Conservation (phyloP, 2,113 vertebrate genomes). For the Dicentrarchus labrax region DNA sequence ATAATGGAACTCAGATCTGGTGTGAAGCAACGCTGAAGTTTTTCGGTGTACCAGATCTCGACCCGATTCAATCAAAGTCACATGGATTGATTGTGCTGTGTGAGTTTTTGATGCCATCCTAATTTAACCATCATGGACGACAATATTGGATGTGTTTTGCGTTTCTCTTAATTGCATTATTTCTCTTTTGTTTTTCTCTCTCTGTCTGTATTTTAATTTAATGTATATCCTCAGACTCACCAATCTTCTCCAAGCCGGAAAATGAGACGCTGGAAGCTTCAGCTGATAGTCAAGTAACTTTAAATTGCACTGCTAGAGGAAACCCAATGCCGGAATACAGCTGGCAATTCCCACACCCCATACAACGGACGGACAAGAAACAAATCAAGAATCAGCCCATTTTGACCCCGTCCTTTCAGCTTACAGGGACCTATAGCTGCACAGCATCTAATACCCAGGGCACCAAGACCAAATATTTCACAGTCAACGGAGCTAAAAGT, state of each 20-base stretch:
- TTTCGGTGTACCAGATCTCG: rapidly evolving
- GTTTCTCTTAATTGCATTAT: neutral
- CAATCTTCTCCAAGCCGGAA: slow-evolving; percentile 27
- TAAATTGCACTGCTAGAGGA: slow-evolving; percentile 76
- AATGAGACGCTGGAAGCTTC: slow-evolving; percentile 48
- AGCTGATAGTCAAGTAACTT: neutral
- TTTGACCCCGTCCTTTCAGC: neutral
- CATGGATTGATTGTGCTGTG: slow-evolving; percentile 50
- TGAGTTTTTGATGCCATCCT: slow-evolving; percentile 54
- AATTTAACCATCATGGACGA: neutral
- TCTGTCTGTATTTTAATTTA: neutral
- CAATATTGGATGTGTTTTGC: neutral
- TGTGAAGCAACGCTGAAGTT: slow-evolving; percentile 77
- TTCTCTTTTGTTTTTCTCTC: neutral
- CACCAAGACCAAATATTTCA: slow-evolving; percentile 60
- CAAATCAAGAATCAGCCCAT: neutral
- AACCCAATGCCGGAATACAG: slow-evolving; percentile 70
- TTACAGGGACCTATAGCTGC: slow-evolving; percentile 76
- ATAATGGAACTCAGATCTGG: slow-evolving; percentile 67
- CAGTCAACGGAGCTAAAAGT: slow-evolving; percentile 56
- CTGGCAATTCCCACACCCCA: slow-evolving; percentile 44
- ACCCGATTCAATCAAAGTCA: neutral
- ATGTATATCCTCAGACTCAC: slow-evolving; percentile 69
- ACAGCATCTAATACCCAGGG: slow-evolving; percentile 61
- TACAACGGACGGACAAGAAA: neutral